These are phyloP conservation scores for Dasysyrphus albostriatus DNA, from an alignment of 2,888 invertebrate species.

Conservation along the genomic window DNA sequence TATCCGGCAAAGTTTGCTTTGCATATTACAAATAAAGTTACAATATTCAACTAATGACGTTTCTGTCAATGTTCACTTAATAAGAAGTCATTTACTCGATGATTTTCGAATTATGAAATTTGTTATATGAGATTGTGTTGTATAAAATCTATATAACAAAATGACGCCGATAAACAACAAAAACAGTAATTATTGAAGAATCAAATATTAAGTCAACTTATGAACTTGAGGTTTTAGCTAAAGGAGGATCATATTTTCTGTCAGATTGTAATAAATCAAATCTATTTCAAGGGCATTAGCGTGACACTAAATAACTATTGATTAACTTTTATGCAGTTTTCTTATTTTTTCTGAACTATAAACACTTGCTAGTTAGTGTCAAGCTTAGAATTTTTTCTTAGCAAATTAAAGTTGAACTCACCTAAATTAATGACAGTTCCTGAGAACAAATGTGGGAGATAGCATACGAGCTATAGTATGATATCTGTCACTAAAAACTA, in stretches of 20 bases:
- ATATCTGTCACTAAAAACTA: no score
- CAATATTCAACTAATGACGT: constrained; percentile 50
- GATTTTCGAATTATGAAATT: background rate
- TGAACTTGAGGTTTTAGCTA: background rate
- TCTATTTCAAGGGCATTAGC: no score
- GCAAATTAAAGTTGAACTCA: no score
- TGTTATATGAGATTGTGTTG: background rate
- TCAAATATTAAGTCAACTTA: background rate
- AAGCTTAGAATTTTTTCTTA: no score
- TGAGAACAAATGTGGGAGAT: no score
- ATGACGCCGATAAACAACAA: background rate
- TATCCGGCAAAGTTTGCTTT: background rate
- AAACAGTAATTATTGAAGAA: background rate
- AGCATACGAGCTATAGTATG: no score
- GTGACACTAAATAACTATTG: no score
- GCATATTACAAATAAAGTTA: background rate
- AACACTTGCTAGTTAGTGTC: no score
- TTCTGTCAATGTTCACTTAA: constrained; percentile 51
- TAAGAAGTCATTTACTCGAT: constrained; percentile 20
- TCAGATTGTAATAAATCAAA: background rate
- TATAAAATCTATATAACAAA: background rate
- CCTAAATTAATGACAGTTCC: no score
- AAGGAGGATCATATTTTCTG: background rate
- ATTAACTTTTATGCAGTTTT: no score
- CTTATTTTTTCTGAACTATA: no score